Base-by-base conservation (phyloP, 1,140 invertebrate species). In the Lysiphlebus fabarum region DNA sequence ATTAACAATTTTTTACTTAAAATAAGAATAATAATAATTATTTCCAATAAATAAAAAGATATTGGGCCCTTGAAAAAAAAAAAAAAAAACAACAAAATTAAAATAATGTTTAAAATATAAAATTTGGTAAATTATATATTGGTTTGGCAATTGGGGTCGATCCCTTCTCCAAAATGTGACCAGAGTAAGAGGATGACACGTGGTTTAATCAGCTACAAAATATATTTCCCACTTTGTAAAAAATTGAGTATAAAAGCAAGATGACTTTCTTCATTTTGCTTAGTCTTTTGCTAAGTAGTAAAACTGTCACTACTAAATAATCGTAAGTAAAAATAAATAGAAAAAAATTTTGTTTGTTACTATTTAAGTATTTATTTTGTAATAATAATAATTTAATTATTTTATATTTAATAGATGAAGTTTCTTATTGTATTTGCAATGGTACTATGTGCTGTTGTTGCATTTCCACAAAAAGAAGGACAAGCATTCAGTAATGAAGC, bases 401-500 rank as follows among this genome's bases (percentile, higher is more conserved):
- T 53, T 63, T 37, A 9, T 41, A 57, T 17, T 58, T 65, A 66
- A 42, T 54, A 74, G 74, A 77, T 78, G 71, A 70, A 64, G 26
- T 49, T 65, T 54, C 65, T 69, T 50, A 45, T 82, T 58, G 74
- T 80, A 62, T 11, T 77, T 17, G 63, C 65, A 6, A 66, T 78
- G 36, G 58, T 84, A 26, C 66, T 76, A 54, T 80, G n/a, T 40
- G 66, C 75, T 17, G 81, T 76, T 42, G 67, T 77, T 6, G 84
- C 84, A n/a, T 82, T 82, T 41, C 88, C 87, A 1, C 76, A 74
- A 41, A 85, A 89, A 63, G 90, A 92, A 65, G 90, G 90, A 0
- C 86, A 87, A 26, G 84, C 83, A 54, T 92, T 90, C 75, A 89
- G 88, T 59, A 89, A 90, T 66, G 90, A 92, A 70, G 90, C 90